Conservation (phyloP, 2,888 invertebrate genomes). For the Anarsia innoxiella region DNA sequence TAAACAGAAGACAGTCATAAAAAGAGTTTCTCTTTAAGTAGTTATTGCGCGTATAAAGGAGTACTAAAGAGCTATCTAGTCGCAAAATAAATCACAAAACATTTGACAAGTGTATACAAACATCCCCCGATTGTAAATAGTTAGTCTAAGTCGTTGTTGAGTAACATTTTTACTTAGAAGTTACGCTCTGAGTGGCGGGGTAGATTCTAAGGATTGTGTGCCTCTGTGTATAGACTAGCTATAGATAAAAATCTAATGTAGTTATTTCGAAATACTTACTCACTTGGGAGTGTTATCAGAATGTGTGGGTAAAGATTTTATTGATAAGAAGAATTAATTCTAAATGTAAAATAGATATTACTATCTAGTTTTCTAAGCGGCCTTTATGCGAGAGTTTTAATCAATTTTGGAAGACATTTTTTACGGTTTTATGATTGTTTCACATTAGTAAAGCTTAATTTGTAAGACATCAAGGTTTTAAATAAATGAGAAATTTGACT, state of each 20-base stretch:
- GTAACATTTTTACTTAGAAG: constrained; percentile 41
- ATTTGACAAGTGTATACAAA: constrained; percentile 27
- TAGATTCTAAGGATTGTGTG: constrained; percentile 68
- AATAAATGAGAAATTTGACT: constrained; percentile 1
- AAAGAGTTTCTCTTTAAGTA: no score
- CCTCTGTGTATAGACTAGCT: constrained; percentile 66
- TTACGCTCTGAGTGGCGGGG: constrained; percentile 31
- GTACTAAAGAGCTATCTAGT: no score
- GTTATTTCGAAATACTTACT: constrained; percentile 14
- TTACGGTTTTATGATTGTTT: constrained; percentile 16
- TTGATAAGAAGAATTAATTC: constrained; percentile 14
- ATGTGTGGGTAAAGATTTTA: constrained; percentile 28
- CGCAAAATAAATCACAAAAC: background rate
- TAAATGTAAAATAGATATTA: constrained; percentile 26
- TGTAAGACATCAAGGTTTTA: background rate
- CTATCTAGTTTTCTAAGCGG: constrained; percentile 57
- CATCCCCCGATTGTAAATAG: constrained; percentile 34
- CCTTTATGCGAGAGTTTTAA: constrained; percentile 46
- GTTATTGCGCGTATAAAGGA: no score
- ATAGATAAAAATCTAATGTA: constrained; percentile 26
- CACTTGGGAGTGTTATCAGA: constrained; percentile 20
- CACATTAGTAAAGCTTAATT: constrained; percentile 3
- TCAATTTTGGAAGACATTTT: constrained; percentile 24
- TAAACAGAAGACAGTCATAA: no score
- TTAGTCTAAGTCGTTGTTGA: constrained; percentile 33